phyloP scores from a whole-genome alignment of 2,113 vertebrate genomes.

The Benitochromis conjunctus region DNA sequence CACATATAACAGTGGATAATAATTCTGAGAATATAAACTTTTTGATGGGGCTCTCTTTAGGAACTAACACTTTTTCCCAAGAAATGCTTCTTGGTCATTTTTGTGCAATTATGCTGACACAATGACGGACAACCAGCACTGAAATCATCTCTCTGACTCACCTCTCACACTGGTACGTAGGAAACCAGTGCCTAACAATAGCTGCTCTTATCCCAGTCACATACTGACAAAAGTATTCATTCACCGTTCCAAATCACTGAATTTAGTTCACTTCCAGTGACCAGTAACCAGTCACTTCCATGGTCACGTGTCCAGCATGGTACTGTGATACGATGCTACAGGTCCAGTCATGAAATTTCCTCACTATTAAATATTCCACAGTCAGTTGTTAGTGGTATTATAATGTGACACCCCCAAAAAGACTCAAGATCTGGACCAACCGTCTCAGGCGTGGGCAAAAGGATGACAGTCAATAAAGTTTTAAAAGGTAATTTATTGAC shows the following conservation, averaged over 20 bases:
- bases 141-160: background rate
- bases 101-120: background rate
- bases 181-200: background rate
- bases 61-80: background rate
- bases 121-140: background rate
- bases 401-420: no score
- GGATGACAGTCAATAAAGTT: no score
- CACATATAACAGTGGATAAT: background rate
- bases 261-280: no score
- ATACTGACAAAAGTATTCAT: background rate
- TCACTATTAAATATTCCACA: background rate
- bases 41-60: background rate
- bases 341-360: background rate
- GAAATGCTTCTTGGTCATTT: background rate
- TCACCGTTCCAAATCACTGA: background rate
- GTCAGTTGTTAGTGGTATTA: background rate
- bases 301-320: background rate
- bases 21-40: background rate
- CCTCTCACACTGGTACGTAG: background rate
- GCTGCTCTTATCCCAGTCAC: background rate
- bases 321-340: background rate
- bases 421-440: no score
- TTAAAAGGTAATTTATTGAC: no score
- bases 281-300: background rate
- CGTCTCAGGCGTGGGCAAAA: no score